Evolutionary conservation across 2,888 invertebrate genomes (phyloP), one percentile per base, ranked within the genome.

Genomic region (Tachina fera): DNA sequence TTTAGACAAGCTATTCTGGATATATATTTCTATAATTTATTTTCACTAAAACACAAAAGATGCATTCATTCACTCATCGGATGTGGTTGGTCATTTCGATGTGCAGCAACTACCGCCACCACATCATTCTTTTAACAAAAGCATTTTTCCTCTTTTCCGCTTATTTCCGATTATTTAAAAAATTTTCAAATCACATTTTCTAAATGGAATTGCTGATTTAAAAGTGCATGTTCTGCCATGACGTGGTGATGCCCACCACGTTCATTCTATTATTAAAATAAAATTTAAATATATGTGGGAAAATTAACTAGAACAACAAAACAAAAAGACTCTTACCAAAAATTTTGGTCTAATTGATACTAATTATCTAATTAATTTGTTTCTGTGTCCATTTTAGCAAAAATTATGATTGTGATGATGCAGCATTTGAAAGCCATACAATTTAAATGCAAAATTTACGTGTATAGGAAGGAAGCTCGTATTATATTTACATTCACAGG

Each of bases 31-130:
- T 49, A 56, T 19, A 47, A 58, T 53, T 70, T 43, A 56, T 85
- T 82, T 68, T 60, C 9, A 61, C 19, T 19, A 47, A 16, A 78
- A 82, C 75, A 82, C 80, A 82, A 79, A 78, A 79, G 71, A 61
- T 77, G 68, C 9, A 51, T 74, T 67, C 70, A 85, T 49, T 77
- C 67, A 85, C 47, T 74, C 76, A 81, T 70, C 82, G 78, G 78
- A 85, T 85, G 79, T 76, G 85, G 79, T 82, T 75, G 71, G 65
- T 58, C 74, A 86, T 82, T 82, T 86, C 41, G 65, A 53, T 75
- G 51, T 19, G n/a, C 31, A 31, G 31, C 31, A 31, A 31, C 31
- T 31, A 31, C 31, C 31, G 6, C 49, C n/a, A 31, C 16, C 49
- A 14, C 16, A 51, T 63, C 45, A 47, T 68, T 58, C 16, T 39